phyloP scores from a whole-genome alignment of 2,797 vertebrate species.

The Okamejei kenojei region DNA sequence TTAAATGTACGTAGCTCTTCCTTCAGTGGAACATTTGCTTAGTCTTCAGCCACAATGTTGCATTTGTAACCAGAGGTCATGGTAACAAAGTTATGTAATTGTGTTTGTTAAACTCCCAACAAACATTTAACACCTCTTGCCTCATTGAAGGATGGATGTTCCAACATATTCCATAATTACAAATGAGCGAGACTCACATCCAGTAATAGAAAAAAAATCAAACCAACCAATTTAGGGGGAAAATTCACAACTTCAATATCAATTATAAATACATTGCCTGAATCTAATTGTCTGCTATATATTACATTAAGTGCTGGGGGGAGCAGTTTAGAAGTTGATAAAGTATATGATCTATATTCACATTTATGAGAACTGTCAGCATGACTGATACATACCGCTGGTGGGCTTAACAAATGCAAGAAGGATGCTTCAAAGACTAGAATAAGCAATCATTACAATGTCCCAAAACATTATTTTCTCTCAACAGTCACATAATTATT shows the following conservation, averaged over 20 bases:
- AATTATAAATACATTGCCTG: neutral
- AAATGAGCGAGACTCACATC: neutral
- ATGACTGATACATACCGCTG: neutral
- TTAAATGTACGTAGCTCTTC: neutral
- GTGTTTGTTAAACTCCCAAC: neutral
- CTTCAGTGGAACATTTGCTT: neutral
- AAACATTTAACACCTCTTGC: neutral
- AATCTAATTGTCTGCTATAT: neutral
- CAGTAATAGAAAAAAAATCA: neutral
- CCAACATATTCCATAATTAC: neutral
- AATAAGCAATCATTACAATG: neutral
- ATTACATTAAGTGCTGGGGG: neutral
- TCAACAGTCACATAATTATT: neutral
- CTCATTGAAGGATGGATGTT: neutral
- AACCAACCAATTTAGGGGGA: neutral
- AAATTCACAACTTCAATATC: neutral
- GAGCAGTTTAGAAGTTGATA: neutral
- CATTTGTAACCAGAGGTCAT: neutral
- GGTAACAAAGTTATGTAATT: neutral
- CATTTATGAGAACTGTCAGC: neutral
- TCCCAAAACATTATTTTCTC: conserved; percentile 1
- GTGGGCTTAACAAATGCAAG: neutral
- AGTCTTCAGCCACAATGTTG: neutral
- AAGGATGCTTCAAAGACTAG: conserved; percentile 8
- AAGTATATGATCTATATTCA: neutral